These are phyloP conservation scores for Cyphomyrus plagiostoma DNA, from an alignment of 2,113 vertebrate species.

Conservation along the genomic window DNA sequence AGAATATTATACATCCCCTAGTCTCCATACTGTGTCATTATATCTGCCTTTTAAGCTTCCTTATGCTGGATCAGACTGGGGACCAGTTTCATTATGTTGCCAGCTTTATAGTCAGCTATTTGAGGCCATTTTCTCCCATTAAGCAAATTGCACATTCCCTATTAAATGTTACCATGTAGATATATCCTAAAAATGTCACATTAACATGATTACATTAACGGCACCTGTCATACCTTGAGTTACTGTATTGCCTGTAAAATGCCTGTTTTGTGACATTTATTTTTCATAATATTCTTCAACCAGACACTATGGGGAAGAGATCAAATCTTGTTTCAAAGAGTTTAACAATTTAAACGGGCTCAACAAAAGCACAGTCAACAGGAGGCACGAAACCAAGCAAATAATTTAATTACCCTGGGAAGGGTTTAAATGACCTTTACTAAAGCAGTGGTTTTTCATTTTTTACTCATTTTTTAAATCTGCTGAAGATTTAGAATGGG, in stretches of 20 bases:
- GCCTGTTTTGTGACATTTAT: background rate
- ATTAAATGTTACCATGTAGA: background rate
- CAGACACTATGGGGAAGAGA: background rate
- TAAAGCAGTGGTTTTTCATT: background rate
- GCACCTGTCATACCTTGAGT: background rate
- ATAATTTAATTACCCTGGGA: background rate
- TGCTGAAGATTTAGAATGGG: background rate
- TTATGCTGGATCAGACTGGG: background rate
- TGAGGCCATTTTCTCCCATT: background rate
- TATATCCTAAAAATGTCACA: background rate
- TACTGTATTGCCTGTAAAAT: background rate
- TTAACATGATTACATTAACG: background rate
- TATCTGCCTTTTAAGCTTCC: background rate
- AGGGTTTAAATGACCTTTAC: background rate
- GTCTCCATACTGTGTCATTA: background rate
- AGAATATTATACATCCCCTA: background rate
- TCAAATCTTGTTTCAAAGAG: background rate
- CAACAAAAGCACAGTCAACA: background rate
- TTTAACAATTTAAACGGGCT: background rate
- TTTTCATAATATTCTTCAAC: background rate
- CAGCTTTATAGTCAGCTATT: background rate
- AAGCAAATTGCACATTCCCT: constrained; percentile 2
- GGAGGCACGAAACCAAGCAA: background rate
- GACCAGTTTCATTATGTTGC: background rate
- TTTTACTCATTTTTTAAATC: background rate